phyloP scores from a whole-genome alignment of 2,888 invertebrate species.

The Nezara viridula region DNA sequence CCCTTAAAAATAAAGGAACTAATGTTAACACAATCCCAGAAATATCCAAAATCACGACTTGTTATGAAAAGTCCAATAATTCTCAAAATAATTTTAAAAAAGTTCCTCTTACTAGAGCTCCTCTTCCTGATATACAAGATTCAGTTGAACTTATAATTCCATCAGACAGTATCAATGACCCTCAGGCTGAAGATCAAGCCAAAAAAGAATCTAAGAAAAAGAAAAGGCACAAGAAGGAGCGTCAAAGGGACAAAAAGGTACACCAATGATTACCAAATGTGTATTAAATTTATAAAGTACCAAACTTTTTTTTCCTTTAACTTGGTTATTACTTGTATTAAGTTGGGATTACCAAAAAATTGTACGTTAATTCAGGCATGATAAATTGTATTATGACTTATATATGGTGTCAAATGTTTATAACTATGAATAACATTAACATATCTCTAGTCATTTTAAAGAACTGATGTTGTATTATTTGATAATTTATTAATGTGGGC shows the following conservation, averaged over 20 bases:
- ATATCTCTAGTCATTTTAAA: background rate
- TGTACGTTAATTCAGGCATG: background rate
- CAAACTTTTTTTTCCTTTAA: background rate
- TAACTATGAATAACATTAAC: background rate
- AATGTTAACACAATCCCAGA: slow-evolving; percentile 58
- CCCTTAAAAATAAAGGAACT: slow-evolving; percentile 51
- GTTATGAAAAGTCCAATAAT: slow-evolving; percentile 46
- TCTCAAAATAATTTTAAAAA: slow-evolving; percentile 3
- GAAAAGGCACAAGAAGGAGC: slow-evolving; percentile 61
- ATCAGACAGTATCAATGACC: slow-evolving; percentile 40
- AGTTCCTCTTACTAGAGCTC: background rate
- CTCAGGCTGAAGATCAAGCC: slow-evolving; percentile 45
- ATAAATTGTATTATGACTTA: background rate
- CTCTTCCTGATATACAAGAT: slow-evolving; percentile 37
- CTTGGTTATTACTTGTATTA: background rate
- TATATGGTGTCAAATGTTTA: background rate
- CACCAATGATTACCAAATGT: background rate
- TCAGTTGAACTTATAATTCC: slow-evolving; percentile 55
- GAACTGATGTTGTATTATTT: background rate
- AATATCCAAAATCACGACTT: slow-evolving; percentile 43
- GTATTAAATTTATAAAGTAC: background rate
- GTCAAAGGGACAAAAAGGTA: slow-evolving; percentile 59
- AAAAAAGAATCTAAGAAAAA: slow-evolving; percentile 61
- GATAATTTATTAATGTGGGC: background rate
- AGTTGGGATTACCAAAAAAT: background rate